Evolutionary conservation across 2,113 vertebrate genomes (phyloP).

Genomic region (Gallinago jamesoni): DNA sequence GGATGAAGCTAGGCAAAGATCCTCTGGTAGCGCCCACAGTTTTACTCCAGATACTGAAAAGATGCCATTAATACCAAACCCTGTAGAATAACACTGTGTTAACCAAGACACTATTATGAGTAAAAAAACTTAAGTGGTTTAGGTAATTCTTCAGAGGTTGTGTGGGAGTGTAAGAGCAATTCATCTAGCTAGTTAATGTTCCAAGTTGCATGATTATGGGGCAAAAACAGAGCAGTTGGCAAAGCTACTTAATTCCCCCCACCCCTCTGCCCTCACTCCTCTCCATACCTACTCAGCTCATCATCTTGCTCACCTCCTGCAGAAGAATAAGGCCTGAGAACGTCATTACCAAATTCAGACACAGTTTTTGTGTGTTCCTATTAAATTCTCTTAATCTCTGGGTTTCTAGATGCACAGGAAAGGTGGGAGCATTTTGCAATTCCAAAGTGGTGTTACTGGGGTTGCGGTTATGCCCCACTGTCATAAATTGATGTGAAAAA

Average conservation of each 20-base stretch:
- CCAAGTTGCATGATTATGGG: not conserved
- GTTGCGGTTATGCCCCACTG: not conserved
- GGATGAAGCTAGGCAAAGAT: not conserved
- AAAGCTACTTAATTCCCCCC: not conserved
- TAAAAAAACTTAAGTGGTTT: not conserved
- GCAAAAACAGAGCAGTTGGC: not conserved
- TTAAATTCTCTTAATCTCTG: not conserved
- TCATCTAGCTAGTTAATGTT: constrained; percentile 6
- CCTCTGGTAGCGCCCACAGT: not conserved
- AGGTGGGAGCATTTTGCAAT: not conserved
- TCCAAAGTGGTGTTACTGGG: not conserved
- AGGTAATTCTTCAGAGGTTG: constrained; percentile 5
- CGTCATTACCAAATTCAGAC: not conserved
- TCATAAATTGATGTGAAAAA: not conserved
- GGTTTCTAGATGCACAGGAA: not conserved
- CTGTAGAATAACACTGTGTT: not conserved
- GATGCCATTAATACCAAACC: not conserved
- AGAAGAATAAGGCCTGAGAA: not conserved
- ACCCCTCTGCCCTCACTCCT: not conserved
- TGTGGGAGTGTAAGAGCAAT: constrained; percentile 9
- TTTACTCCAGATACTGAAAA: not conserved
- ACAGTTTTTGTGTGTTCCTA: not conserved
- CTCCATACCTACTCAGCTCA: not conserved
- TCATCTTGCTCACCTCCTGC: not conserved
- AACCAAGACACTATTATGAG: not conserved